Percentiles rank a stretch among this genome's conserved stretches.
These are phyloP conservation scores for Aphidius colemani DNA, from an alignment of 2,888 invertebrate species.

Conservation along the genomic window DNA sequence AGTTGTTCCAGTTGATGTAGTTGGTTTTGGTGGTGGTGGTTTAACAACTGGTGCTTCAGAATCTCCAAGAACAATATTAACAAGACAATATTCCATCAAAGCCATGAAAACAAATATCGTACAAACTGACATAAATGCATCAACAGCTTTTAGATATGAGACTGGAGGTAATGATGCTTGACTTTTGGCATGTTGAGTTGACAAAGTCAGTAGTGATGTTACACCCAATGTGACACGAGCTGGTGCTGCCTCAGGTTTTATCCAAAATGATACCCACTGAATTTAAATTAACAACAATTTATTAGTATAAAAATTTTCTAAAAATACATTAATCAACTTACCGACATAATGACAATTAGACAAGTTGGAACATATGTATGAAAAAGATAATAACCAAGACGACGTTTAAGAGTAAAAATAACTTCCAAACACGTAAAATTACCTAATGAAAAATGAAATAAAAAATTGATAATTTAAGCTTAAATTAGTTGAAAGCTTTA, in stretches of 20 bases:
- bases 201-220: constrained; percentile 84
- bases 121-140: constrained; percentile 91
- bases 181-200: constrained; percentile 91
- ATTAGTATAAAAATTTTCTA: neutral
- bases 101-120: constrained; percentile 94
- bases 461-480: neutral
- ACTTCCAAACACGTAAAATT: constrained; percentile 93
- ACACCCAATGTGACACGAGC: constrained; percentile 88
- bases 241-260: constrained; percentile 90
- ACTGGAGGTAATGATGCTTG: constrained; percentile 92
- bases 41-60: constrained; percentile 65
- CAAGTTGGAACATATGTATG: constrained; percentile 94
- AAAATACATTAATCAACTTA: constrained; percentile 60
- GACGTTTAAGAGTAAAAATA: constrained; percentile 84
- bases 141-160: constrained; percentile 90
- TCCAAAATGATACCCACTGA: constrained; percentile 94
- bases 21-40: constrained; percentile 63
- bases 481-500: too few relatives aligned
- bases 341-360: constrained; percentile 92
- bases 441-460: constrained; percentile 63
- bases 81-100: constrained; percentile 89
- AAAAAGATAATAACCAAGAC: constrained; percentile 89
- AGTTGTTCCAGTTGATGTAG: constrained; percentile 69
- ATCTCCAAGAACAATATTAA: constrained; percentile 82
- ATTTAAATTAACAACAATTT: neutral